These are phyloP conservation scores for Tachyglossus aculeatus DNA, from an alignment of 2,797 vertebrate genomes.

Conservation along the genomic window DNA sequence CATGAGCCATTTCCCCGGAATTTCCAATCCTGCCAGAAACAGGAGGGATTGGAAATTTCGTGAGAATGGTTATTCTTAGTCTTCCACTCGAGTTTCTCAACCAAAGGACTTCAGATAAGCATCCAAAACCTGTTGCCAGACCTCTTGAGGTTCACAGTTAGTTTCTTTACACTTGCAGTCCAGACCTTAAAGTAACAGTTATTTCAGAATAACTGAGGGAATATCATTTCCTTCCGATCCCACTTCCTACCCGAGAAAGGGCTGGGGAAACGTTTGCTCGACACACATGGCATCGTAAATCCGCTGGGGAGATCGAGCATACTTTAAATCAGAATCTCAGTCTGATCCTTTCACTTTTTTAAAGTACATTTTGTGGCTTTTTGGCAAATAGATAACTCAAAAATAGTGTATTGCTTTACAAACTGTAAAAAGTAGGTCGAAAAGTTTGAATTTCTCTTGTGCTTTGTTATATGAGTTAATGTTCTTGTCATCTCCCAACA, in stretches of 20 bases:
- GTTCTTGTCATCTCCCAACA: too few species aligned
- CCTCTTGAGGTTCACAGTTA: conserved; percentile 19
- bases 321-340: too few species aligned
- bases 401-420: conserved; percentile 1
- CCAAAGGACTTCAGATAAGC: conserved; percentile 50
- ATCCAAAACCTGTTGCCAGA: conserved; percentile 40
- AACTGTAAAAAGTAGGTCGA: not conserved
- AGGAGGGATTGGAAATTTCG: conserved; percentile 57
- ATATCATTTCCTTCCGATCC: conserved; percentile 2
- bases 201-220: not conserved
- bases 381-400: conserved; percentile 18
- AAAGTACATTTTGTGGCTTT: conserved; percentile 15
- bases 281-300: too few species aligned
- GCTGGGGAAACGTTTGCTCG: conserved; percentile 8
- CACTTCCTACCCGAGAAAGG: conserved; percentile 22
- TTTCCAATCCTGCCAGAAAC: conserved; percentile 58
- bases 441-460: not conserved
- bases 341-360: conserved; percentile 21
- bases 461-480: not conserved
- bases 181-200: conserved; percentile 33
- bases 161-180: conserved; percentile 29
- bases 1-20: conserved; percentile 54
- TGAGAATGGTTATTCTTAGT: conserved; percentile 59
- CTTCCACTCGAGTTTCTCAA: conserved; percentile 52
- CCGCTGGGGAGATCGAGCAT: too few species aligned